Percentiles rank a stretch among this genome's conserved stretches.
These are phyloP conservation scores for Tragelaphus oryx DNA, from an alignment of 2,797 vertebrate species.

Conservation along the genomic window DNA sequence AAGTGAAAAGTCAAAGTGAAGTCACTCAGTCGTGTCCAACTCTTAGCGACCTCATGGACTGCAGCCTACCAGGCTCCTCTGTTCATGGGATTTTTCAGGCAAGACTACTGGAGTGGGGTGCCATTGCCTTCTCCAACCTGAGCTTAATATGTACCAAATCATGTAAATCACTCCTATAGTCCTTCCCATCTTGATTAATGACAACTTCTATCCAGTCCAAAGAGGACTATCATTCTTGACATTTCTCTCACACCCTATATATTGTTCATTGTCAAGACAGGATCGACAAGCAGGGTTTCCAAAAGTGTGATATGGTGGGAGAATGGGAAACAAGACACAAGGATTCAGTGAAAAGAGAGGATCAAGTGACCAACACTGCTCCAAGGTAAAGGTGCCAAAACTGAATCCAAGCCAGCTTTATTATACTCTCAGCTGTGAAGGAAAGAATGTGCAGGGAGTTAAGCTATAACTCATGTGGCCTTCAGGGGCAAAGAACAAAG, in stretches of 20 bases:
- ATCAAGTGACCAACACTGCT: not conserved
- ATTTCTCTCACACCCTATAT: not conserved
- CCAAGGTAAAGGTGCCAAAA: not conserved
- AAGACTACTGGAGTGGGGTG: not conserved
- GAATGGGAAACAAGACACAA: not conserved
- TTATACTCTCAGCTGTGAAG: not conserved
- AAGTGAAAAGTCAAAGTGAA: not conserved
- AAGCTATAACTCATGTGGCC: not conserved
- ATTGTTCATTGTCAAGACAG: not conserved
- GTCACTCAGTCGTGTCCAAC: rapidly evolving
- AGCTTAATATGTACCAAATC: not conserved
- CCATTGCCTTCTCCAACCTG: not conserved
- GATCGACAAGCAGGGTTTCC: not conserved
- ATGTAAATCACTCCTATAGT: not conserved
- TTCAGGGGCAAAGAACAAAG: not conserved
- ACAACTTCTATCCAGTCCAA: not conserved
- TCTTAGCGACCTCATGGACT: not conserved
- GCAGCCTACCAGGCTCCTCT: not conserved
- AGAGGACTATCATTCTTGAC: not conserved
- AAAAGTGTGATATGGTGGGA: not conserved
- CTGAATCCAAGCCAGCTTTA: not conserved
- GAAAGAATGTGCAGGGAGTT: not conserved
- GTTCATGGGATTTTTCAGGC: not conserved
- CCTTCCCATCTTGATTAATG: not conserved
- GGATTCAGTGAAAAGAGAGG: not conserved